phyloP scores from a whole-genome alignment of 2,797 vertebrate species.

The Dryobates pubescens region DNA sequence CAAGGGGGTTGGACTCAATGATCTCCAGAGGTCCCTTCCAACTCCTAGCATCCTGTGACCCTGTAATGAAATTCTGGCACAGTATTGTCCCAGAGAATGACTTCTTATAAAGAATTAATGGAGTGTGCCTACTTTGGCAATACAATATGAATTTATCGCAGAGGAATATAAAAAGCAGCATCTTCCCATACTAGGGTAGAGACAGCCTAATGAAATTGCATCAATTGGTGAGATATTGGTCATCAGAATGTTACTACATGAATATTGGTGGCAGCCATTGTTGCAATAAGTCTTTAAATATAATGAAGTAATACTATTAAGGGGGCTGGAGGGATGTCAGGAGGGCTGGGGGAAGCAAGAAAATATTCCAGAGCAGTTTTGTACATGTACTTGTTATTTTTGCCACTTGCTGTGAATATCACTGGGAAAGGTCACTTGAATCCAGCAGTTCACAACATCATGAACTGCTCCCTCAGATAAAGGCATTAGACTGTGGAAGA shows the following conservation, averaged over 20 bases:
- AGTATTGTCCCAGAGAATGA: constrained; percentile 53
- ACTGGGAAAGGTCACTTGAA: constrained; percentile 68
- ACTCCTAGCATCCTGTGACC: too few relatives aligned
- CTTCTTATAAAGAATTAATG: constrained; percentile 69
- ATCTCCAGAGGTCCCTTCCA: too few relatives aligned
- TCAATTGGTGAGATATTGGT: not conserved
- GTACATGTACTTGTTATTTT: constrained; percentile 46
- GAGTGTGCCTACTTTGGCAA: constrained; percentile 44
- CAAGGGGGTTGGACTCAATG: too few relatives aligned
- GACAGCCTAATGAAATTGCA: not conserved
- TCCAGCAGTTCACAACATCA: constrained; percentile 60
- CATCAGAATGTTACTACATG: not conserved
- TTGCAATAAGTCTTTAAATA: constrained; percentile 54
- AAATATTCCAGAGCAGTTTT: not conserved
- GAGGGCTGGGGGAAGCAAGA: too few relatives aligned
- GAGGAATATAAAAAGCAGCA: constrained; percentile 19
- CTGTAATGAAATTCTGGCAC: constrained; percentile 45
- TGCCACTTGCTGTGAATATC: constrained; percentile 69
- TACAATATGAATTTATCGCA: constrained; percentile 23
- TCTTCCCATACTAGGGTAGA: not conserved
- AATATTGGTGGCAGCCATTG: not conserved
- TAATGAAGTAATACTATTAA: constrained; percentile 46
- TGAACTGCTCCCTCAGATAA: constrained; percentile 67
- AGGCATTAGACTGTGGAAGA: constrained; percentile 65
- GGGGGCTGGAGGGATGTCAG: not conserved